These are phyloP conservation scores for Tachysurus vachellii DNA, from an alignment of 2,113 vertebrate genomes.

Conservation along the genomic window DNA sequence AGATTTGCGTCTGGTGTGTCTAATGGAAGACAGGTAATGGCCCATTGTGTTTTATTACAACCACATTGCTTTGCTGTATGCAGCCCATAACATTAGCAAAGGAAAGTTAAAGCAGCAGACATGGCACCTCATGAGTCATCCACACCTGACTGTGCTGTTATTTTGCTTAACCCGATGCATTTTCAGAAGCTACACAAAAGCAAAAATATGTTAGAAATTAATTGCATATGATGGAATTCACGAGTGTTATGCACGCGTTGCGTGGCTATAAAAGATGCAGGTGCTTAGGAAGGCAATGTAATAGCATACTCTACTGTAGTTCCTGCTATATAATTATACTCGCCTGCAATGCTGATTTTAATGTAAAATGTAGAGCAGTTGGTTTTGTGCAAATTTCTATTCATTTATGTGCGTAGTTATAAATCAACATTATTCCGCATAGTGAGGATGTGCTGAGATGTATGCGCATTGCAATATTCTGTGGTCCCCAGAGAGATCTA, in stretches of 20 bases:
- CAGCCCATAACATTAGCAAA: constrained; percentile 29
- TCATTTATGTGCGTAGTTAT: background rate
- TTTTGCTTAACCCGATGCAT: constrained; percentile 8
- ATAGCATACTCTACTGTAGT: background rate
- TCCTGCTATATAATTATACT: background rate
- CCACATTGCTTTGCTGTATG: constrained; percentile 34
- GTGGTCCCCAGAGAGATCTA: constrained; percentile 29
- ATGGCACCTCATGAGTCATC: constrained; percentile 44
- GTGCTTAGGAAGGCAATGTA: constrained; percentile 22
- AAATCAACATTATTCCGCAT: constrained; percentile 6
- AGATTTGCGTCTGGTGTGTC: constrained; percentile 42
- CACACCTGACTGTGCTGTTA: constrained; percentile 28
- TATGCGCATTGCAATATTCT: constrained; percentile 27
- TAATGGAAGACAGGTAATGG: constrained; percentile 50
- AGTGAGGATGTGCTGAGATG: constrained; percentile 28
- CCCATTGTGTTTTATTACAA: constrained; percentile 49
- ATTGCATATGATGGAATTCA: background rate
- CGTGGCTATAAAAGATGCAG: background rate
- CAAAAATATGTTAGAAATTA: background rate
- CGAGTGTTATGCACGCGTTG: background rate
- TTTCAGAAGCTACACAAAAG: constrained; percentile 16
- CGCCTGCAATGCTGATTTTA: constrained; percentile 1
- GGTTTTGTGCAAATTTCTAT: background rate
- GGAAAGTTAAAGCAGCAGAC: constrained; percentile 35
- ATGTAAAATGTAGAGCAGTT: constrained; percentile 20